Evolutionary conservation across 2,113 vertebrate genomes (phyloP), one percentile per base, ranked within the genome.

Genomic region (Ammodytes marinus): DNA sequence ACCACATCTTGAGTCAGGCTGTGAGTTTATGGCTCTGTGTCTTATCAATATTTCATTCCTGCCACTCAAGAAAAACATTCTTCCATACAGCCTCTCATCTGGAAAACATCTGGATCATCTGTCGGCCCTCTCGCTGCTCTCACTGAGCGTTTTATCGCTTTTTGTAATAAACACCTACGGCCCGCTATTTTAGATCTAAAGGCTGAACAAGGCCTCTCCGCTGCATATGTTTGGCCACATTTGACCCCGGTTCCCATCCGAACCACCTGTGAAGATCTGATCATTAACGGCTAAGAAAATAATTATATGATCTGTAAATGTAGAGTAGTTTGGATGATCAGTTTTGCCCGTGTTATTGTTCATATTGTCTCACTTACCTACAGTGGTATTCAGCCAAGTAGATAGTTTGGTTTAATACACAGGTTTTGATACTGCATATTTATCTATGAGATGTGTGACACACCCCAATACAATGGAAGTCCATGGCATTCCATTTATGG

Each of bases 101-200:
- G 85, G 89, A 43, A 45, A 83, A 89, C 89, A 92, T 86, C 90
- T 93, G 88, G 65, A 70, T 75, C 82, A 11, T 74, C 81, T 80
- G 49, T 37, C 55, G 52, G 43, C 12, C 1, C 58, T 66, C 45
- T 68, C 42, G 3, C 17, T 15, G 0, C 61, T 68, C 80, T 83
- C 53, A 15, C 39, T 14, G 39, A 5, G 43, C 46, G 17, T 73
- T 74, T 60, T 57, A 77, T 82, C 8, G 6, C 74, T 73, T 69
- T 75, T 47, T 49, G 27, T 77, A 60, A 59, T 70, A 82, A 87
- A 88, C 81, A 80, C 47, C 77, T 52, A 53, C 45, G 49, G 49
- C 46, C 85, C 53, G 45, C 27, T 60, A 80, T 59, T 71, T 78
- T 14, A 12, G 17, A 47, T 27, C 27, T 63, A 8, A 27, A 27